Evolutionary conservation across 2,888 invertebrate genomes (phyloP).

Genomic region (Notodonta ziczac): DNA sequence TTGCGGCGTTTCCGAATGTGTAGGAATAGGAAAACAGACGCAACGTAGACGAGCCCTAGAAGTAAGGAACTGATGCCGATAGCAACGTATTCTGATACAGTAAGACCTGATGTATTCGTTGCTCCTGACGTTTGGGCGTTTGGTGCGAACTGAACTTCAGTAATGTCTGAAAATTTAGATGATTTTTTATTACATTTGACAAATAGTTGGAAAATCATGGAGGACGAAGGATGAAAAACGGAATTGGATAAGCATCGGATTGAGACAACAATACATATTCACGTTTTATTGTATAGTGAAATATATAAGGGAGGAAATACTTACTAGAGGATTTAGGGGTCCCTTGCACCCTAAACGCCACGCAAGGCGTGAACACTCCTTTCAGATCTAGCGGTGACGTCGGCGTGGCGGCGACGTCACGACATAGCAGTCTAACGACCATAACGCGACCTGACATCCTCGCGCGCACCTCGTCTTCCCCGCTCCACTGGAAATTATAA

Average conservation of each 20-base stretch:
- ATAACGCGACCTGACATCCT: conserved; percentile 93
- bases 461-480: conserved; percentile 89
- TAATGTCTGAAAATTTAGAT: conserved; percentile 86
- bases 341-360: conserved; percentile 94
- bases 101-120: conserved; percentile 85
- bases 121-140: conserved; percentile 85
- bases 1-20: conserved; percentile 88
- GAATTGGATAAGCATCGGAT: too few species aligned
- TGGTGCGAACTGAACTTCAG: conserved; percentile 91
- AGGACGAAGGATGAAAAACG: too few species aligned
- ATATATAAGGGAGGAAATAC: conserved; percentile 10
- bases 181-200: background rate
- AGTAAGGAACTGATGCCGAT: conserved; percentile 93
- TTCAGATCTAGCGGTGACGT: conserved; percentile 78
- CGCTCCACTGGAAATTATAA: conserved; percentile 88
- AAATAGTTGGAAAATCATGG: background rate
- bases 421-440: conserved; percentile 91
- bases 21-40: conserved; percentile 92
- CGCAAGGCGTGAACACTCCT: conserved; percentile 92
- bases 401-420: conserved; percentile 86
- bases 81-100: conserved; percentile 91
- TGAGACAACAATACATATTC: too few species aligned
- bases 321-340: conserved; percentile 85
- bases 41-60: conserved; percentile 94
- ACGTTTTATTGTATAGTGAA: too few species aligned